These are phyloP conservation scores for Penaeus vannamei DNA, from an alignment of 1,140 invertebrate species.

Conservation along the genomic window DNA sequence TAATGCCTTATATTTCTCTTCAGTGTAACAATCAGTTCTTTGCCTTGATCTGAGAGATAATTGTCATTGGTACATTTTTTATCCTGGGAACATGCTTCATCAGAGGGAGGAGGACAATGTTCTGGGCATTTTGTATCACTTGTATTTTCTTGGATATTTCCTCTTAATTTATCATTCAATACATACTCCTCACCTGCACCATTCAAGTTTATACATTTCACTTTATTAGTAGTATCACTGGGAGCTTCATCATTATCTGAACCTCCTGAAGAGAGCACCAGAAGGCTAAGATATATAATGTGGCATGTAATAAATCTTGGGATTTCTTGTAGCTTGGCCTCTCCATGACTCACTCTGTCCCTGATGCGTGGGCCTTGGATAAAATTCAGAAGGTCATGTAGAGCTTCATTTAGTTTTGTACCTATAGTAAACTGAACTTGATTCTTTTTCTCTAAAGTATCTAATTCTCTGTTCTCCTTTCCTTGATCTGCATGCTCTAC, in stretches of 20 bases:
- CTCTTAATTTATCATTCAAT: no score
- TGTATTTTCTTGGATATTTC: no score
- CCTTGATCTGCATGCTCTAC: no score
- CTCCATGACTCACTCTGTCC: slow-evolving; percentile 44
- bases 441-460: not conserved
- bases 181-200: no score
- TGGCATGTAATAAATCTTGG: not conserved
- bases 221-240: not conserved
- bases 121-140: no score
- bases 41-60: no score
- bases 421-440: slow-evolving; percentile 4
- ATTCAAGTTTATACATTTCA: no score
- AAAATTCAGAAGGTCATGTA: slow-evolving; percentile 47
- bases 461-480: no score
- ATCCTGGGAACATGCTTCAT: no score
- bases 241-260: not conserved
- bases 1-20: not conserved
- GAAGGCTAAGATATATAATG: slow-evolving; percentile 23
- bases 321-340: slow-evolving; percentile 21
- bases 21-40: not conserved
- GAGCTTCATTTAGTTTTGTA: slow-evolving; percentile 45
- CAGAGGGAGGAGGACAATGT: no score
- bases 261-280: not conserved
- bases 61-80: no score
- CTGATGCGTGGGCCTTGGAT: slow-evolving; percentile 36